Conservation (phyloP, 2,797 vertebrate species). For the Phalloptychus januarius region DNA sequence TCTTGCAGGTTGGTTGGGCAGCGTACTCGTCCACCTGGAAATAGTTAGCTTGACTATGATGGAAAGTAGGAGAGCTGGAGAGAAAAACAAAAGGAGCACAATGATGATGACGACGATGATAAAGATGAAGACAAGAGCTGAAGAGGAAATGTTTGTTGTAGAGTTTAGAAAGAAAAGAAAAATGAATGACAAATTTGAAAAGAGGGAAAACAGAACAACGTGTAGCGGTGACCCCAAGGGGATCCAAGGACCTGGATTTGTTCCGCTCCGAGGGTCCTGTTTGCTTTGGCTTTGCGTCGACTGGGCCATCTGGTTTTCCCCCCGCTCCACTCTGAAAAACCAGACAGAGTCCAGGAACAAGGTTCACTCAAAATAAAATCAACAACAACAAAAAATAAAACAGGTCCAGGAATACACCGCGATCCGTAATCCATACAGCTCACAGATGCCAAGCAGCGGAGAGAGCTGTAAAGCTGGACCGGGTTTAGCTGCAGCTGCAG, state of each 20-base stretch:
- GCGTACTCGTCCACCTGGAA: constrained; percentile 58
- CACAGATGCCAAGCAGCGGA: constrained; percentile 31
- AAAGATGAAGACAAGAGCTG: constrained; percentile 18
- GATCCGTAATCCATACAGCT: constrained; percentile 66
- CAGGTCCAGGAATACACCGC: constrained; percentile 53
- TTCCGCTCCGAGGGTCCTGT: constrained; percentile 59
- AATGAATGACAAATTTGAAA: constrained; percentile 25
- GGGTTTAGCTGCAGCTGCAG: constrained; percentile 45
- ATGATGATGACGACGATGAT: constrained; percentile 3
- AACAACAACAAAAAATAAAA: constrained; percentile 15
- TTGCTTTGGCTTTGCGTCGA: constrained; percentile 58
- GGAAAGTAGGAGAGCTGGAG: constrained; percentile 35
- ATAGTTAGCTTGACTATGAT: constrained; percentile 36
- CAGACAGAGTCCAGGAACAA: constrained; percentile 58
- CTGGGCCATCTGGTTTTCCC: constrained; percentile 73
- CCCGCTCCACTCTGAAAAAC: constrained; percentile 54
- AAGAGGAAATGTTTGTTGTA: constrained; percentile 39
- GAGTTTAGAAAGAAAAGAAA: constrained; percentile 15
- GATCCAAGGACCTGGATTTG: constrained; percentile 55
- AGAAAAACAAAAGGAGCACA: not conserved
- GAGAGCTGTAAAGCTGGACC: constrained; percentile 54
- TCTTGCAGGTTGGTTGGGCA: constrained; percentile 7
- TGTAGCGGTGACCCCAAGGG: constrained; percentile 31
- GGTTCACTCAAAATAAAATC: constrained; percentile 4
- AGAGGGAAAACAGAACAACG: constrained; percentile 21